Evolutionary conservation across 2,797 vertebrate genomes (phyloP), one percentile per base, ranked within the genome.

Genomic region (Meriones psammophilus): DNA sequence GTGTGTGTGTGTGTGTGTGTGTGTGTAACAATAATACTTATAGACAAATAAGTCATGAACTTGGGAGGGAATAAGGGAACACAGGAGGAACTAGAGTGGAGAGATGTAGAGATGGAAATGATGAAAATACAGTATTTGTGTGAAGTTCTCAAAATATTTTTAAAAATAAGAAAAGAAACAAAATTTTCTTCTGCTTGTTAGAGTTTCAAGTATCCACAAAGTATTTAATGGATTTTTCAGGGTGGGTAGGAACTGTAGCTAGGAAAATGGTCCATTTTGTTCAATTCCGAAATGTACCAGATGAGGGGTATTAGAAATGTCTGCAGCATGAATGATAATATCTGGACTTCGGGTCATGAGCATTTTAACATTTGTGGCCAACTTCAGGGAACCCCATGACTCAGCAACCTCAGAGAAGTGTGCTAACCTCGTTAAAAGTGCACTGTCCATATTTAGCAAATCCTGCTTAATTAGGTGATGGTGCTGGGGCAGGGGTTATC

Each of bases 111-210:
- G 24, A 28, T 18, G 1, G 14, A 30, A 83, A 64, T 62, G 80
- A 62, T 62, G 36, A 62, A 42, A 42, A 42, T 30, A 28, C 58
- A 83, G 2, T 42, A 15, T 15, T 64, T 6, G 4, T 28, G 58
- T 42, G 26, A 83, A 83, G 64, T 64, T 83, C 36, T 42, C 36
- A 83, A 83, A 83, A 42, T 26, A 74, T 13, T 50, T 50, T 73
- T 10, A 74, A 81, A 10, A 50, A 50, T 50, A 50, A 50, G 56
- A 39, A 42, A 81, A 62, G 56, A 83, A 64, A 18, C 56, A 86
- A 90, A 80, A 90, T 80, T 33, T 86, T 22, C 13, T 33, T 86
- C 79, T 79, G 42, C 58, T 68, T 87, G 80, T 86, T 80, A 93
- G 80, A 80, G 71, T 74, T 60, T 50, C 66, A 93, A 93, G 58